phyloP scores from a whole-genome alignment of 2,113 vertebrate species.

The Brachionichthys hirsutus region DNA sequence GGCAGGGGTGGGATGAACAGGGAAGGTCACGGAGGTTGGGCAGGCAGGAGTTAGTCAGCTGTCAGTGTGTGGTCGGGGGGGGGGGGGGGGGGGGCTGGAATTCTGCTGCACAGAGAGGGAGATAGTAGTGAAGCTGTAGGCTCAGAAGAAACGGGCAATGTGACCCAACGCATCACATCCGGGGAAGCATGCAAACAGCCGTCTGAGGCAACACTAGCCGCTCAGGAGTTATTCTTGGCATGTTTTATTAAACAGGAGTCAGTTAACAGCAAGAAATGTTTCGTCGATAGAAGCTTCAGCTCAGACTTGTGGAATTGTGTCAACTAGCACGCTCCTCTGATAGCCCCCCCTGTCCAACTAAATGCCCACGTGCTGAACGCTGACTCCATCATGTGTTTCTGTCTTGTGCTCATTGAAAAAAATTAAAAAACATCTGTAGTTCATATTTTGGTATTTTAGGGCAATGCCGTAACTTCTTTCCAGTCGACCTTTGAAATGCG shows the following conservation, averaged over 20 bases:
- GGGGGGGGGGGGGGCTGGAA: conserved; percentile 68
- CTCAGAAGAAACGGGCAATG: conserved; percentile 28
- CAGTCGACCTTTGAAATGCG: too few species aligned
- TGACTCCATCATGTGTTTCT: conserved; percentile 51
- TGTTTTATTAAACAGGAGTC: not conserved
- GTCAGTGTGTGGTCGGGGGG: conserved; percentile 71
- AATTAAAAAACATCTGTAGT: too few species aligned
- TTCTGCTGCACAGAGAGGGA: conserved; percentile 59
- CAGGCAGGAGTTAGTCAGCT: conserved; percentile 79
- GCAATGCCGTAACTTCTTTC: too few species aligned
- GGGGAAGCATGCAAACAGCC: conserved; percentile 3
- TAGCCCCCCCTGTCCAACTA: conserved; percentile 19
- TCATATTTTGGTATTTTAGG: too few species aligned
- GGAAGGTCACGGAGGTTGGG: conserved; percentile 61
- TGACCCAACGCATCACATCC: conserved; percentile 16
- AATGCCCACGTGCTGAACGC: conserved; percentile 17
- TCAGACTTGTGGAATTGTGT: conserved; percentile 4
- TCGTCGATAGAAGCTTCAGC: not conserved
- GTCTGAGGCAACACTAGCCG: not conserved
- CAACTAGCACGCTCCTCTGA: conserved; percentile 41
- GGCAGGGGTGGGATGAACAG: conserved; percentile 69
- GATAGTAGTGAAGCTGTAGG: conserved; percentile 33
- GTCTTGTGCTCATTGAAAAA: conserved; percentile 36
- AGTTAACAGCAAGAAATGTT: not conserved
- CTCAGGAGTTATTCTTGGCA: not conserved